Evolutionary conservation across 2,797 vertebrate genomes (phyloP).

Genomic region (Platalea minor): DNA sequence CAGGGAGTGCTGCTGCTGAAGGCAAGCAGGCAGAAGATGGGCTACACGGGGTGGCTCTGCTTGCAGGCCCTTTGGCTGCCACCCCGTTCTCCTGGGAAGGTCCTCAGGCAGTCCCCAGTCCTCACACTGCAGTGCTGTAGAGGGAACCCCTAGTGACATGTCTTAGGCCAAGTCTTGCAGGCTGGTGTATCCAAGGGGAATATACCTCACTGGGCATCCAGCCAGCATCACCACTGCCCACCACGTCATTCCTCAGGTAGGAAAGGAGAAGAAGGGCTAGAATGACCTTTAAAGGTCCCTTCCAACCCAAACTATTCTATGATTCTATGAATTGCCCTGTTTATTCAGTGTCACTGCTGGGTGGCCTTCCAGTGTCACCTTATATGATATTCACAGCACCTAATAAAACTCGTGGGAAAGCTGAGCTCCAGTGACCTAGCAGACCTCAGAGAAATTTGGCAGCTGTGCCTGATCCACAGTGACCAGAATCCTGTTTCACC

Average conservation of each 20-base stretch:
- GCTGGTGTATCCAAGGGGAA: background rate
- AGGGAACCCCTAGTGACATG: fast-evolving
- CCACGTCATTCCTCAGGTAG: background rate
- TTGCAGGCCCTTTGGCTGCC: background rate
- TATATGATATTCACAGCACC: background rate
- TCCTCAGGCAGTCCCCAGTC: background rate
- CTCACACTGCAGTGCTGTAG: fast-evolving
- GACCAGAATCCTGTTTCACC: background rate
- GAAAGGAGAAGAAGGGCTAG: background rate
- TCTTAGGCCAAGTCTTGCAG: background rate
- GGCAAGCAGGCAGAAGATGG: background rate
- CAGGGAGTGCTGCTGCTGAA: background rate
- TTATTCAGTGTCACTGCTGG: background rate
- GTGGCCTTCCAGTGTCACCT: background rate
- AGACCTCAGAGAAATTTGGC: slow-evolving; percentile 11
- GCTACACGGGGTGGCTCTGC: background rate
- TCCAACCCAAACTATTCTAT: too few species aligned
- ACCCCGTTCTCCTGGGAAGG: background rate
- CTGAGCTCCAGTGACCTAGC: background rate
- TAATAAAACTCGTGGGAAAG: background rate
- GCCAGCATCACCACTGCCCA: background rate
- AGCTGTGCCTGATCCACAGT: background rate
- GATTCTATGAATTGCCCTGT: background rate
- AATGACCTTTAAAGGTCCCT: background rate
- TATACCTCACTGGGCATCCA: background rate